A percentile compares a stretch with the other conserved stretches of the same genome.
phyloP scores from a whole-genome alignment of 2,797 vertebrate genomes.

The Psittacula derbiana region DNA sequence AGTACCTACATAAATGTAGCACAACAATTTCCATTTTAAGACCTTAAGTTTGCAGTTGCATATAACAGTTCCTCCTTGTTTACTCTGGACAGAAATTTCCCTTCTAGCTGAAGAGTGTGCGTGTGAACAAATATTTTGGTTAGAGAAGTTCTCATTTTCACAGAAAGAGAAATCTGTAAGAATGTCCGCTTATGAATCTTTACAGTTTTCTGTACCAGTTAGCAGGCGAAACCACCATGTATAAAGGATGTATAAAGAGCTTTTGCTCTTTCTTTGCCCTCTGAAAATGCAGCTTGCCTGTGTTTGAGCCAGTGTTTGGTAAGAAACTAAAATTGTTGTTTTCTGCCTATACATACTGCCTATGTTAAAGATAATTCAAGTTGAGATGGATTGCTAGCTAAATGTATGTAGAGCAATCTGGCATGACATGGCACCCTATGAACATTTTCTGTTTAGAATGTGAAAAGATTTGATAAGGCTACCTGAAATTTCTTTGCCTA shows the following conservation, averaged over 20 bases:
- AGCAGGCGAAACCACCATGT: background rate
- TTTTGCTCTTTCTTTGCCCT: background rate
- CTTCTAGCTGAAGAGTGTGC: background rate
- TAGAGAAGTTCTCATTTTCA: background rate
- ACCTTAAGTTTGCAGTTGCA: background rate
- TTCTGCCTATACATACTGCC: background rate
- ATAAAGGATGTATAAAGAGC: background rate
- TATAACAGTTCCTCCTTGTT: background rate
- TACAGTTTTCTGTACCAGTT: background rate
- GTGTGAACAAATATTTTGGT: background rate
- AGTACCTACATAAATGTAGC: background rate
- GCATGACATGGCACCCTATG: fast-evolving
- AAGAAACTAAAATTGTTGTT: background rate
- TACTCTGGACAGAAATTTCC: background rate
- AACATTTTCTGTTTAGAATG: background rate
- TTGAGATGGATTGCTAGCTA: background rate
- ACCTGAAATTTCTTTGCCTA: background rate
- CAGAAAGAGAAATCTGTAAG: background rate
- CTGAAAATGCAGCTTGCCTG: background rate
- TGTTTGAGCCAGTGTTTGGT: background rate
- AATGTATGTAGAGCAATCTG: background rate
- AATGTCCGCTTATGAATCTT: background rate
- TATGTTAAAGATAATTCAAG: background rate
- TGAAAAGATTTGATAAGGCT: background rate
- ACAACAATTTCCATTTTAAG: background rate